These are phyloP conservation scores for Morbakka virulenta DNA, from an alignment of 30 jellyfish, hydroid and myxozoan species.

Conservation along the genomic window DNA sequence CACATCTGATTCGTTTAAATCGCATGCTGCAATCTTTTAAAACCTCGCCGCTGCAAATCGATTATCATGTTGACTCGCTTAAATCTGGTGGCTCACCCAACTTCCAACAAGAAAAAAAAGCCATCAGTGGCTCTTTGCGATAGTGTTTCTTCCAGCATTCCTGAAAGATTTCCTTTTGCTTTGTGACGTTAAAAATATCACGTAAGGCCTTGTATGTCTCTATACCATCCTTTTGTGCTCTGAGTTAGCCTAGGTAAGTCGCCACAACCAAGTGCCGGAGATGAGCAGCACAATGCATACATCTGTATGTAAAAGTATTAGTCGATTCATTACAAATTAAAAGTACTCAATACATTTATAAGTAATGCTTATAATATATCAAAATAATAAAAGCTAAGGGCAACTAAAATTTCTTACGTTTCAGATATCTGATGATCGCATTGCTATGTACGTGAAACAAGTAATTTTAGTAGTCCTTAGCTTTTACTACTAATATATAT, in stretches of 20 bases:
- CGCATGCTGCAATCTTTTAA: slow-evolving; percentile 29
- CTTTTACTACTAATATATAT: too few relatives aligned
- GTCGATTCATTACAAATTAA: too few relatives aligned
- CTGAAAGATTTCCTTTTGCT: slow-evolving; percentile 38
- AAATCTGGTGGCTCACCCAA: slow-evolving; percentile 42
- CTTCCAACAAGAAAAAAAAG: slow-evolving; percentile 38
- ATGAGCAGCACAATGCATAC: too few relatives aligned
- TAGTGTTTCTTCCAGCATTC: slow-evolving; percentile 19
- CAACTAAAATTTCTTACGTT: too few relatives aligned
- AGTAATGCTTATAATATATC: too few relatives aligned
- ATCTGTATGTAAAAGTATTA: too few relatives aligned
- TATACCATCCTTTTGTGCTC: slow-evolving; percentile 21
- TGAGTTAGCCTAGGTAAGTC: slow-evolving; percentile 17
- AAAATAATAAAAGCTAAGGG: too few relatives aligned
- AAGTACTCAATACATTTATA: too few relatives aligned
- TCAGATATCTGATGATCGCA: too few relatives aligned
- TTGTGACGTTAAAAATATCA: slow-evolving; percentile 15
- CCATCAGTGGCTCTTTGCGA: slow-evolving; percentile 50
- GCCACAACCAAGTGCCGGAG: slow-evolving; percentile 5
- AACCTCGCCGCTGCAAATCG: slow-evolving; percentile 19
- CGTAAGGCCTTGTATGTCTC: slow-evolving; percentile 35
- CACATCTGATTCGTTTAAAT: too few relatives aligned
- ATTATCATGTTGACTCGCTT: slow-evolving; percentile 31
- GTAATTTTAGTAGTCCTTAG: too few relatives aligned
- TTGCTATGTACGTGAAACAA: too few relatives aligned